Conservation (phyloP, 2,888 invertebrate genomes). For the Drosophila ustulata region DNA sequence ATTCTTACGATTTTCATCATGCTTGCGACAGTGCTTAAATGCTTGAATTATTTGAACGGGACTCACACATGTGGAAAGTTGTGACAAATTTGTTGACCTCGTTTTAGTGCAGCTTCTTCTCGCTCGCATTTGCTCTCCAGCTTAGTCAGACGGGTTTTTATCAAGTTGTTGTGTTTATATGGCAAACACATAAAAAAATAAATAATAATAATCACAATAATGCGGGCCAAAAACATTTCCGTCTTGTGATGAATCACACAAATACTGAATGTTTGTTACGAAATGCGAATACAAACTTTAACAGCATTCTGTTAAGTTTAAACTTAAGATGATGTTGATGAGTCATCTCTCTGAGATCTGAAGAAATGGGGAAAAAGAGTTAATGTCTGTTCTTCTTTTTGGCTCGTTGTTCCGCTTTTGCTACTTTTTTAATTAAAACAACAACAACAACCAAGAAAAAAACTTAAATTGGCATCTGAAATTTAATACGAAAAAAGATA, state of each 20-base stretch:
- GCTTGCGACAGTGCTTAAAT: constrained; percentile 5
- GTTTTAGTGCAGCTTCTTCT: constrained; percentile 22
- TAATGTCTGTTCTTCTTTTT: constrained; percentile 3
- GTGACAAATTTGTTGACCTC: constrained; percentile 25
- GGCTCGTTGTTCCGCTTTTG: constrained; percentile 2
- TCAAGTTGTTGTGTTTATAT: constrained; percentile 18
- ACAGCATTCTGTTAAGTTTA: constrained; percentile 40
- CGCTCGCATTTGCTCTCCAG: not conserved
- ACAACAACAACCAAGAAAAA: not conserved
- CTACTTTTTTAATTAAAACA: constrained; percentile 51
- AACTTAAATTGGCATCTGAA: constrained; percentile 61
- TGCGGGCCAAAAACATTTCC: constrained; percentile 28
- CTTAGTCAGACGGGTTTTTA: constrained; percentile 48
- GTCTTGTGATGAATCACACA: constrained; percentile 49
- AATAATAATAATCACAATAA: constrained; percentile 28
- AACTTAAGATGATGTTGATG: constrained; percentile 29
- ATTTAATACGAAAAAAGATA: constrained; percentile 41
- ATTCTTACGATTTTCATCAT: constrained; percentile 5
- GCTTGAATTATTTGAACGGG: constrained; percentile 8
- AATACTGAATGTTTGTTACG: constrained; percentile 17
- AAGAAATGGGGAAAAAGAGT: constrained; percentile 18
- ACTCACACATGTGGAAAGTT: constrained; percentile 27
- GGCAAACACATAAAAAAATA: constrained; percentile 1
- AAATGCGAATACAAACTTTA: constrained; percentile 26
- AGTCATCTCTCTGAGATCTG: constrained; percentile 22